phyloP scores from a whole-genome alignment of 2,797 vertebrate species.

The Champsocephalus gunnari region DNA sequence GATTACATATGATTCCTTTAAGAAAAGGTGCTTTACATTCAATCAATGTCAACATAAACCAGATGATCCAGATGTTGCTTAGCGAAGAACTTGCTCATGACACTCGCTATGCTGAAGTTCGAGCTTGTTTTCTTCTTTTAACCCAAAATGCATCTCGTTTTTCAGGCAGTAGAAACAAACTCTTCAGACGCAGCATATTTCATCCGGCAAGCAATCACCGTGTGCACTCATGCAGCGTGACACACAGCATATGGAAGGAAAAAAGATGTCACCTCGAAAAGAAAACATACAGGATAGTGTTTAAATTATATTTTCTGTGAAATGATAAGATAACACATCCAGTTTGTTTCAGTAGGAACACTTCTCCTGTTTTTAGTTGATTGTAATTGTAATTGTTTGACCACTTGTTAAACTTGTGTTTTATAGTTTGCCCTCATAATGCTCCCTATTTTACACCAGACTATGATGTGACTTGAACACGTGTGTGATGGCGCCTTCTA shows the following conservation, averaged over 20 bases:
- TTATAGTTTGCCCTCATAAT: no score
- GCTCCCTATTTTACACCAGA: no score
- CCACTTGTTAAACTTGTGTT: background rate
- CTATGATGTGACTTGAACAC: no score
- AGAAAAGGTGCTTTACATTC: slow-evolving; percentile 3
- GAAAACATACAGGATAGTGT: background rate
- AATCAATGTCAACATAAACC: slow-evolving; percentile 19
- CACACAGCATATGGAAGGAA: slow-evolving; percentile 10
- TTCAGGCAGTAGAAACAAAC: background rate
- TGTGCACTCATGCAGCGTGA: slow-evolving; percentile 48
- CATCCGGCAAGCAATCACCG: slow-evolving; percentile 38
- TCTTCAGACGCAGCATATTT: slow-evolving; percentile 6
- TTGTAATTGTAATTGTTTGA: slow-evolving; percentile 3
- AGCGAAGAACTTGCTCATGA: slow-evolving; percentile 1
- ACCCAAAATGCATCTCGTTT: background rate
- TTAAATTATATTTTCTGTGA: background rate
- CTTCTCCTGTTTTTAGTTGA: background rate
- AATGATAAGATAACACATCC: background rate
- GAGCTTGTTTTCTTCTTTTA: background rate
- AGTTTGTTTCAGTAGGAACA: background rate
- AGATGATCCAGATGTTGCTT: slow-evolving; percentile 39
- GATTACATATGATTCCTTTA: slow-evolving; percentile 35
- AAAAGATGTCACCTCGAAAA: slow-evolving; percentile 6
- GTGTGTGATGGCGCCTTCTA: no score
- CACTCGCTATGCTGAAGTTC: background rate